Percentiles rank a stretch among this genome's conserved stretches.
These are phyloP conservation scores for Agapornis roseicollis DNA, from an alignment of 2,113 vertebrate species.

Conservation along the genomic window DNA sequence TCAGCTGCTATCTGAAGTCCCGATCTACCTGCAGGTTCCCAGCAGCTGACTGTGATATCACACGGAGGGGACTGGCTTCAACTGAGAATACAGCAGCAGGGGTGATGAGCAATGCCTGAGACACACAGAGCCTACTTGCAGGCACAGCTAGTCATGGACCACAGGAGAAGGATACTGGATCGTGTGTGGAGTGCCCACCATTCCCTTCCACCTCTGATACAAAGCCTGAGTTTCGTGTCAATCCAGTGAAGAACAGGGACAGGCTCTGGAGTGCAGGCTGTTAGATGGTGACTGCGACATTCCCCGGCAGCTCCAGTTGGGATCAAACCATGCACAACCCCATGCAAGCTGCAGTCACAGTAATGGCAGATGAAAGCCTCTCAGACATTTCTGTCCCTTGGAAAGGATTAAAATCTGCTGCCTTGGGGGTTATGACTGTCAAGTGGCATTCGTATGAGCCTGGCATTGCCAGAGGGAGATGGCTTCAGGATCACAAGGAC, in stretches of 20 bases:
- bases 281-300: not conserved
- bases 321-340: not conserved
- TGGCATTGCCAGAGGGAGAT: not conserved
- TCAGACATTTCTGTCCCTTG: not conserved
- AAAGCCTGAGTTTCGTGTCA: not conserved
- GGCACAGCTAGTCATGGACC: not conserved
- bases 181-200: fast-evolving
- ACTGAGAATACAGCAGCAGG: not conserved
- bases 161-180: fast-evolving
- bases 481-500: not conserved
- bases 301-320: not conserved
- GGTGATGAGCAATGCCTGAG: not conserved
- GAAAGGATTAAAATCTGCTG: not conserved
- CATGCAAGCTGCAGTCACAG: not conserved
- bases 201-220: not conserved
- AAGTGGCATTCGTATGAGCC: not conserved
- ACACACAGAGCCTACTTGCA: not conserved
- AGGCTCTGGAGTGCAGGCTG: not conserved
- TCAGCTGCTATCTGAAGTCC: not conserved
- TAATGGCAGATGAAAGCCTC: not conserved
- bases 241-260: not conserved
- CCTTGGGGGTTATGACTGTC: not conserved
- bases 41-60: not conserved
- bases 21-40: not conserved
- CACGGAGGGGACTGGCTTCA: not conserved